Evolutionary conservation across 23 tunicate species (phyloP), one percentile per base, ranked within the genome.

Genomic region (Styela clava): DNA sequence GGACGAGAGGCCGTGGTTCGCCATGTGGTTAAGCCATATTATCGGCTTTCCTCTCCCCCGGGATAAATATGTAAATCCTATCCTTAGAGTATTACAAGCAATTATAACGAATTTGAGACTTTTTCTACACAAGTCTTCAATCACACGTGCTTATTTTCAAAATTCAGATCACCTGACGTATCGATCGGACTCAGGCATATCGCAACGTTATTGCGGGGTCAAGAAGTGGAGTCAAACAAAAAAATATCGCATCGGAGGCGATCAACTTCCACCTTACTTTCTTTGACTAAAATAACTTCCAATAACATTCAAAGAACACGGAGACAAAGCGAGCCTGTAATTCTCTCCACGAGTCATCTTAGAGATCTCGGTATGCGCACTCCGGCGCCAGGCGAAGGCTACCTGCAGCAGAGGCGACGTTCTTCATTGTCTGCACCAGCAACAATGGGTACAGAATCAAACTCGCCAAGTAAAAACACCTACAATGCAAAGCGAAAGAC

Each of bases 391-490:
- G 80, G 86, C 30, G 81, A 74, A 62, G 69, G 79, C 30, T 73
- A 79, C 24, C 31, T 29, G 9, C 77, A 33, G 16, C 33, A 19
- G n/a, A 52, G 85, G 22, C 34, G 33, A 34, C 24, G 84, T 21
- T 69, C 87, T 21, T 89, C 95, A 34, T 32, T 74, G 35, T 81
- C 90, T 32, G 90, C 97, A 0, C 90, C 97, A 16, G 97, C 97
- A 24, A 91, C 97, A 21, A 78, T 74, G 2, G 97, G 81, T 26
- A 27, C 33, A 20, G 81, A 44, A 44, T 76, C 81, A 12, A 52
- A 24, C 24, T 33, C 26, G 36, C 63, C 32, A 9, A 36, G n/a
- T 21, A 82, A 74, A 33, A 73, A 74, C 27, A 16, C 83, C 69
- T 3, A 33, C 35, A 5, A 19, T 3, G 5, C 7, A 7, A 16